Evolutionary conservation across 2,797 vertebrate genomes (phyloP), one percentile per base, ranked within the genome.

Genomic region (Scleropages formosus): DNA sequence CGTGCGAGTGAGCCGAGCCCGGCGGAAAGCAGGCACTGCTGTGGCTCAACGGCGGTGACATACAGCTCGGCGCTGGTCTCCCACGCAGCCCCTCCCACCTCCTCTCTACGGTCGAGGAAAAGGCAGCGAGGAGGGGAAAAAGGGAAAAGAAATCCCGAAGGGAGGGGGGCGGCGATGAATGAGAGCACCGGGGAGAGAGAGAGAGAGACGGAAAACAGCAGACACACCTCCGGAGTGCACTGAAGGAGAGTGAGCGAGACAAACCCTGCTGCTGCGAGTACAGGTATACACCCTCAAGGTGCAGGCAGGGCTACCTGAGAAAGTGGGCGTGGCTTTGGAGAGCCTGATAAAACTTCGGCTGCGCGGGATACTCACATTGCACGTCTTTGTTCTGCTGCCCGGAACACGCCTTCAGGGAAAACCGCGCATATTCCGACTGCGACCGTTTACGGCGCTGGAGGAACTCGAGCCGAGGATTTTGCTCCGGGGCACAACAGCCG

Each of bases 11-110:
- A 89, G 89, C 75, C 87, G 87, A 84, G 87, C 89, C 88, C 83
- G 86, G 75, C 91, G 86, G 87, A 89, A 87, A 91, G 87, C 85
- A 89, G 81, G 85, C 88, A 87, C 88, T 79, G 83, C 84, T 82
- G 87, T 85, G 88, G 87, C 87, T 85, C 86, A 84, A 90, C 87
- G 84, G 90, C 91, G 92, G 86, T 93, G 92, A 92, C 91, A 92
- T 90, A 70, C 67, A 80, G 73, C 58, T 26, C 74, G 9, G 82
- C 84, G 4, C 51, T 46, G 10, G 56, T 62, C 62, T 26, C 76
- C 13, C 18, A 24, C 83, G 86, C 83, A 79, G 74, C 85, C 75
- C 60, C 61, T 73, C 75, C 74, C 82, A 82, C 61, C 75, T 61
- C 63, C 75, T 63, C 75, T 72, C 73, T 80, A 81, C 84, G 85